Evolutionary conservation across 2,113 vertebrate species (phyloP).

Genomic region (Ptychochromis oligacanthus): DNA sequence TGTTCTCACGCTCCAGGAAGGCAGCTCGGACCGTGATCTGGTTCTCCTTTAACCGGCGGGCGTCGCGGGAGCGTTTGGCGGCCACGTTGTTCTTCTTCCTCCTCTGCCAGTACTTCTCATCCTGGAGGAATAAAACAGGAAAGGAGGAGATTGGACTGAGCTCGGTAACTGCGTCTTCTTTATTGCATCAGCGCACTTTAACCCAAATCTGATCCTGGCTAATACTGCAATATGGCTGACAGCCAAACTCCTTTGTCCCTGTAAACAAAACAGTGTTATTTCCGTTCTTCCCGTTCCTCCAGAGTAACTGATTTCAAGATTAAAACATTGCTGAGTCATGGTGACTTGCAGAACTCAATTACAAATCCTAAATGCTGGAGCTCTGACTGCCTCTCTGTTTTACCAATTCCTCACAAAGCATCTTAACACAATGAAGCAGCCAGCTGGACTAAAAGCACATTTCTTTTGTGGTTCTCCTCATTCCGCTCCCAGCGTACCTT

Average conservation of each 20-base stretch:
- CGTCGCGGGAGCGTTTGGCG: constrained; percentile 94
- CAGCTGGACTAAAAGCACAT: not conserved
- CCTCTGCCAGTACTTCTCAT: constrained; percentile 94
- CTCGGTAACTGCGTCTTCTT: not conserved
- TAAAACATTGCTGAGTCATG: constrained; percentile 58
- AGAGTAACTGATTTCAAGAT: not conserved
- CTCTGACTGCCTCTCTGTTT: not conserved
- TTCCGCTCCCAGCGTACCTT: constrained; percentile 83
- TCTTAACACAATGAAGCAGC: not conserved
- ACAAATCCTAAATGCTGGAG: not conserved
- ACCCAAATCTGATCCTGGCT: not conserved
- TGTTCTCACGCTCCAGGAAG: constrained; percentile 95
- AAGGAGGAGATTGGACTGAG: not conserved
- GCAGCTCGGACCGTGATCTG: constrained; percentile 96
- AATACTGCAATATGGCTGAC: not conserved
- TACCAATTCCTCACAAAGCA: not conserved
- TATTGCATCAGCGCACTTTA: not conserved
- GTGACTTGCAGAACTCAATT: constrained; percentile 11
- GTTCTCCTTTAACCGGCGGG: constrained; percentile 94
- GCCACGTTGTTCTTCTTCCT: constrained; percentile 97
- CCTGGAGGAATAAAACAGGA: constrained; percentile 72
- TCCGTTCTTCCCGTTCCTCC: too few relatives aligned
- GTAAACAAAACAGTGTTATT: constrained; percentile 18
- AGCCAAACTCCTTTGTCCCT: constrained; percentile 12
- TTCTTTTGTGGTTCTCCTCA: not conserved